phyloP scores from a whole-genome alignment of 2,113 vertebrate species.

The Suricata suricatta region DNA sequence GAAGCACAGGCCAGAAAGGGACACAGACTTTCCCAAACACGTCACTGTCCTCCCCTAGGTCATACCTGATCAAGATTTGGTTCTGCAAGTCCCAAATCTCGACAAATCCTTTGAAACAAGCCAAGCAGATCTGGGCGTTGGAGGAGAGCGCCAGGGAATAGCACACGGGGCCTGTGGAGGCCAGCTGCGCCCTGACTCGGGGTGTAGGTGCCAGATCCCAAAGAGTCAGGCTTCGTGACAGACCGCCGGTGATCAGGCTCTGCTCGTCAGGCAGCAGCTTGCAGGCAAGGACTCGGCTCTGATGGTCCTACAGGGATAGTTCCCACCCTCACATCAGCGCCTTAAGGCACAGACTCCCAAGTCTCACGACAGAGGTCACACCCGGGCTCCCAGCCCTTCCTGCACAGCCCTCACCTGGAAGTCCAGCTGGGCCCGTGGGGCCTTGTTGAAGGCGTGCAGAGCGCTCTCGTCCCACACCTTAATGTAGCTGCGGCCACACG shows the following conservation, averaged over 20 bases:
- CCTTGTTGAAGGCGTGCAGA: background rate
- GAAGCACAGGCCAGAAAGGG: background rate
- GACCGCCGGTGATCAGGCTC: slow-evolving; percentile 61
- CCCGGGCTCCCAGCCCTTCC: background rate
- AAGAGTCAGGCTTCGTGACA: slow-evolving; percentile 47
- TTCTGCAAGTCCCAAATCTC: slow-evolving; percentile 75
- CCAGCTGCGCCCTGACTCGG: slow-evolving; percentile 40
- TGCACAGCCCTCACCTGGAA: slow-evolving; percentile 40
- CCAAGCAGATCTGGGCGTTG: slow-evolving; percentile 65
- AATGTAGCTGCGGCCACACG: slow-evolving; percentile 54
- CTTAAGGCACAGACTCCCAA: rapidly evolving
- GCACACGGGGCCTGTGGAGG: slow-evolving; percentile 33
- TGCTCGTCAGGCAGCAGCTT: slow-evolving; percentile 58
- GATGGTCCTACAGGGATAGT: background rate
- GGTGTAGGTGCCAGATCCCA: slow-evolving; percentile 70
- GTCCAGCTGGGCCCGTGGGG: slow-evolving; percentile 61
- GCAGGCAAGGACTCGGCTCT: slow-evolving; percentile 55
- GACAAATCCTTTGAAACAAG: slow-evolving; percentile 70
- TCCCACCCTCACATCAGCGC: background rate
- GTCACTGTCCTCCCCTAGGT: background rate
- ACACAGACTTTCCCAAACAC: background rate
- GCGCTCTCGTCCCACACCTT: slow-evolving; percentile 65
- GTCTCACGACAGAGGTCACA: background rate
- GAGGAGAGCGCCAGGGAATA: slow-evolving; percentile 62
- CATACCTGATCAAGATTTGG: slow-evolving; percentile 70